phyloP scores from a whole-genome alignment of 2,888 invertebrate genomes.

The Ctenicera cuprea region DNA sequence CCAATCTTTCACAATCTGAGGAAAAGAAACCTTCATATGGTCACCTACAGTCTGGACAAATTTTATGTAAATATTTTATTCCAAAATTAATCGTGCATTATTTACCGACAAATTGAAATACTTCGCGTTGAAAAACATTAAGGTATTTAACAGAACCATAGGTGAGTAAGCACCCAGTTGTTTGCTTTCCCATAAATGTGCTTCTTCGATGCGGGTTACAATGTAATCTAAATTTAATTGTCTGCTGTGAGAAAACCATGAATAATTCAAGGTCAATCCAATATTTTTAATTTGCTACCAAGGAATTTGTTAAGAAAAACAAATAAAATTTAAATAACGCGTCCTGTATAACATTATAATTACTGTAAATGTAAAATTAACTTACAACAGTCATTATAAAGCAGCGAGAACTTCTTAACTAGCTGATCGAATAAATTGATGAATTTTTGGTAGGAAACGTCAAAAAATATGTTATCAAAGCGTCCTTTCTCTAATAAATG shows the following conservation, averaged over 20 bases:
- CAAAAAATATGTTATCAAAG: slow-evolving; percentile 97
- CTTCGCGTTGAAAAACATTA: slow-evolving; percentile 98
- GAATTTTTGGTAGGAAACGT: slow-evolving; percentile 93
- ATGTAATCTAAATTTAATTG: slow-evolving; percentile 81
- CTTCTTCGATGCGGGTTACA: slow-evolving; percentile 95
- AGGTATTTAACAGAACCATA: slow-evolving; percentile 92
- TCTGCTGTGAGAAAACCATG: neutral
- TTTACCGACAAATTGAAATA: slow-evolving; percentile 94
- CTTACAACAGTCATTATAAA: slow-evolving; percentile 90
- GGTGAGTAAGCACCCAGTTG: slow-evolving; percentile 98
- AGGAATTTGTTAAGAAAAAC: neutral
- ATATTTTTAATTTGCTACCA: neutral
- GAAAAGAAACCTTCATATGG: slow-evolving; percentile 94
- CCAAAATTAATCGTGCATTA: slow-evolving; percentile 52
- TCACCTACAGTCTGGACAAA: slow-evolving; percentile 87
- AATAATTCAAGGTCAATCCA: neutral
- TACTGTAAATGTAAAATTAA: no score
- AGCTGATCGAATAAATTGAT: slow-evolving; percentile 94
- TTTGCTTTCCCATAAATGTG: slow-evolving; percentile 96
- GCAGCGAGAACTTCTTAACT: slow-evolving; percentile 87
- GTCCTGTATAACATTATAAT: slow-evolving; percentile 16
- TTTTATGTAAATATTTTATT: slow-evolving; percentile 34
- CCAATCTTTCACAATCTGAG: slow-evolving; percentile 97
- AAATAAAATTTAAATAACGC: slow-evolving; percentile 49
- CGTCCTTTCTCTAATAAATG: slow-evolving; percentile 95